Conservation (phyloP, 1,140 invertebrate species). For the Zaprionus camerounensis region DNA sequence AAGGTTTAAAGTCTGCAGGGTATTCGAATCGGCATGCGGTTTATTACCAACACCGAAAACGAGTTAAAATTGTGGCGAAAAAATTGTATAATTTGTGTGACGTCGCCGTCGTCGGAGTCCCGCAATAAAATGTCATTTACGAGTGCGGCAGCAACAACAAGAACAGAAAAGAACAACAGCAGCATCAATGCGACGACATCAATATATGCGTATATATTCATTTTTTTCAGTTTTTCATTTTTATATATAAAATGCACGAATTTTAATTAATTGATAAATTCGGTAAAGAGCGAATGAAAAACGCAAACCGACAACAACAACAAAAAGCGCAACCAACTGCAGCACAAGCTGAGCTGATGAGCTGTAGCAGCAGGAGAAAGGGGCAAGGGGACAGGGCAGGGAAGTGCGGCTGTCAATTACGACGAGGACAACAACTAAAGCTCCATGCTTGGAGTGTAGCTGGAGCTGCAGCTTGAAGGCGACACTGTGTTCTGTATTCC, state of each 20-base stretch:
- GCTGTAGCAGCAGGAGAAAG: neutral
- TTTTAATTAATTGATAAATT: constrained; percentile 83
- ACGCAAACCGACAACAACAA: constrained; percentile 23
- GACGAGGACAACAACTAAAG: constrained; percentile 45
- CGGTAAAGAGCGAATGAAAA: constrained; percentile 66
- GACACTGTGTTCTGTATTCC: constrained; percentile 42
- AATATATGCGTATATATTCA: constrained; percentile 57
- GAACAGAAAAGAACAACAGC: constrained; percentile 30
- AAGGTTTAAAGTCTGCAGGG: constrained; percentile 1
- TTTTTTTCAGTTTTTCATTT: constrained; percentile 31
- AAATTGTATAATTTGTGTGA: constrained; percentile 83
- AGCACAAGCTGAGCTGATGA: neutral
- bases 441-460: constrained; percentile 44
- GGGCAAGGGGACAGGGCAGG: neutral
- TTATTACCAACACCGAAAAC: constrained; percentile 77
- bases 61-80: constrained; percentile 80
- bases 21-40: constrained; percentile 55
- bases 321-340: constrained; percentile 39
- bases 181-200: constrained; percentile 32
- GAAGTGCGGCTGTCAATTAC: constrained; percentile 80
- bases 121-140: constrained; percentile 79
- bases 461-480: constrained; percentile 3
- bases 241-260: constrained; percentile 75
- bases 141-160: constrained; percentile 26
- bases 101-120: constrained; percentile 34